These are phyloP conservation scores for Drosophila sturtevanti DNA, from an alignment of 1,140 invertebrate species.

Conservation along the genomic window DNA sequence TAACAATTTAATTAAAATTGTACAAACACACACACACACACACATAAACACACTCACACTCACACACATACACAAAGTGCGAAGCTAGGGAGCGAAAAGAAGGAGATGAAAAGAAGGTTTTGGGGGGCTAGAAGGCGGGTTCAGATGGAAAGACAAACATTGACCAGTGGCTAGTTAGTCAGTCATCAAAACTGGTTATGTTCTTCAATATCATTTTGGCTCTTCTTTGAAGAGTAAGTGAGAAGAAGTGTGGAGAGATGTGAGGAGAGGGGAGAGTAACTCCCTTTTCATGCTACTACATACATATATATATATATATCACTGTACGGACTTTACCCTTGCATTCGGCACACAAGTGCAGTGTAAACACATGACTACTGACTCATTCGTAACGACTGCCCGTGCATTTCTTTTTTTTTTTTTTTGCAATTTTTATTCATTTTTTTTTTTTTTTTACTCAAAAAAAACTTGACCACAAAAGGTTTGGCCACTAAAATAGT, in stretches of 20 bases:
- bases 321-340: background rate
- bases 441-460: background rate
- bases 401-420: background rate
- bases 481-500: background rate
- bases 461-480: slow-evolving; percentile 1
- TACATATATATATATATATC: too few species aligned
- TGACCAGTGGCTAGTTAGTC: slow-evolving; percentile 10
- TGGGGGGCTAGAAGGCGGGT: background rate
- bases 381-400: slow-evolving; percentile 1
- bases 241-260: too few species aligned
- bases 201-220: slow-evolving; percentile 15
- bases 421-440: background rate
- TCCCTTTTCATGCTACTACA: too few species aligned
- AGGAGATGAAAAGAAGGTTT: background rate
- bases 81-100: background rate
- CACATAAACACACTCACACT: slow-evolving; percentile 17
- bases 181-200: slow-evolving; percentile 23
- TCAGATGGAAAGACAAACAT: slow-evolving; percentile 3
- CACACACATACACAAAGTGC: background rate
- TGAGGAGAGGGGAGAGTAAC: too few species aligned
- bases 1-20: slow-evolving; percentile 71
- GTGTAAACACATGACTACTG: slow-evolving; percentile 64
- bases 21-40: slow-evolving; percentile 31
- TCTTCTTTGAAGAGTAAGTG: background rate
- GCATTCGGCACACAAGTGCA: slow-evolving; percentile 46